A percentile compares a stretch with the other conserved stretches of the same genome.
Conservation (phyloP, 2,113 vertebrate species). For the Mustela lutreola region DNA sequence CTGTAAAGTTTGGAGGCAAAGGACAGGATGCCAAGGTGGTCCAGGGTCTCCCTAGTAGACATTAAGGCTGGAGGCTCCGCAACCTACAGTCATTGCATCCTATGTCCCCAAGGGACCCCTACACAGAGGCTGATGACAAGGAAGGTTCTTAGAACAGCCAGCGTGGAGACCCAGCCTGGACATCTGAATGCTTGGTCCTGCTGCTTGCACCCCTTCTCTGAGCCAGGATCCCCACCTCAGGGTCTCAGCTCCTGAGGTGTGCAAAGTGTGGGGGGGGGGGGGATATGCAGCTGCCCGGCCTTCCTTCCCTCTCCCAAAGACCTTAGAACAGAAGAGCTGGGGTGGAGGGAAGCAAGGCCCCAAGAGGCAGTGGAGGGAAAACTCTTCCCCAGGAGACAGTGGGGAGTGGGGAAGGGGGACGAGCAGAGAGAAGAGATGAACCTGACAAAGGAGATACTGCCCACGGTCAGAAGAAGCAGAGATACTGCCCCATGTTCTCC, state of each 20-base stretch:
- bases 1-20: background rate
- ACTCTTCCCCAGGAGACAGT: background rate
- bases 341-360: background rate
- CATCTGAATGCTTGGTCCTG: background rate
- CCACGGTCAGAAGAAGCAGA: background rate
- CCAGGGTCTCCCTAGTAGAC: background rate
- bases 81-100: background rate
- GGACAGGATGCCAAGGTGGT: background rate
- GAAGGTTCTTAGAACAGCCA: background rate
- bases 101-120: background rate
- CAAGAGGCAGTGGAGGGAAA: background rate
- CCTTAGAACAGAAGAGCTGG: background rate
- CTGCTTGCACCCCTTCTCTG: rapidly evolving
- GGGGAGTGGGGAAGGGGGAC: background rate
- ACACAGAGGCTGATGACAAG: conserved; percentile 16
- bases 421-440: background rate
- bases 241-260: background rate
- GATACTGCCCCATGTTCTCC: background rate
- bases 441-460: background rate
- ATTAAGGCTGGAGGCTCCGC: background rate
- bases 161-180: background rate
- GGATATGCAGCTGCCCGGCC: background rate
- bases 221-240: background rate
- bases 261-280: background rate
- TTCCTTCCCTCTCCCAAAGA: background rate